Evolutionary conservation across 2,113 vertebrate genomes (phyloP), one percentile per base, ranked within the genome.

Genomic region (Agapornis roseicollis): DNA sequence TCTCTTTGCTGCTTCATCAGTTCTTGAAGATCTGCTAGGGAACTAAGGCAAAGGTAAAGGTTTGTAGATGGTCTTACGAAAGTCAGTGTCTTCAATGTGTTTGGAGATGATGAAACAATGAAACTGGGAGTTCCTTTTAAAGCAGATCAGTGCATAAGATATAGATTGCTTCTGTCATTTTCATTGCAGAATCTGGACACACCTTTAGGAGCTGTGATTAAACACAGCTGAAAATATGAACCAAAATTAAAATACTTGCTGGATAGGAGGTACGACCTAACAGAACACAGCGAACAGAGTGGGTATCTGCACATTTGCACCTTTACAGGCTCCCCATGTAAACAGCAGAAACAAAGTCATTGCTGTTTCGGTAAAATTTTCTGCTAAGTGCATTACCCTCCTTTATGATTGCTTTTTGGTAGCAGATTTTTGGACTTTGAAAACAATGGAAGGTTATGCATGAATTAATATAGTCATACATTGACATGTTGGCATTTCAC

Each of bases 121-220:
- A 91, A 95, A 90, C 70, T 83, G 74, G 93, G 81, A 83, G 81
- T 91, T 94, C 6, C 53, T 68, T 83, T 27, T 83, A 17, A 64
- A 88, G 56, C 20, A 68, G 39, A 41, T 85, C 18, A 58, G 12
- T 44, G 17, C n/a, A 17, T 73, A 90, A 88, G 33, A 84, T 68
- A 25, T 50, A 87, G 68, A 79, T 90, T 35, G 63, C 25, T 70
- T 87, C 56, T 71, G 46, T 10, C 31, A 50, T 91, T 85, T 94
- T 41, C 24, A 83, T 74, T 95, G 35, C 3, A 15, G 72, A 88
- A 74, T 65, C 37, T 4, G 8, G 47, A 56, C 58, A 78, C 71
- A 27, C 63, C 47, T 88, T 73, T 82, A 25, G 6, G 44, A 88
- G 49, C 53, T 50, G 28, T 82, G 44, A 72, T 89, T 89, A 79